Conservation (phyloP, 2,888 invertebrate genomes). For the Sarcophaga caerulescens region DNA sequence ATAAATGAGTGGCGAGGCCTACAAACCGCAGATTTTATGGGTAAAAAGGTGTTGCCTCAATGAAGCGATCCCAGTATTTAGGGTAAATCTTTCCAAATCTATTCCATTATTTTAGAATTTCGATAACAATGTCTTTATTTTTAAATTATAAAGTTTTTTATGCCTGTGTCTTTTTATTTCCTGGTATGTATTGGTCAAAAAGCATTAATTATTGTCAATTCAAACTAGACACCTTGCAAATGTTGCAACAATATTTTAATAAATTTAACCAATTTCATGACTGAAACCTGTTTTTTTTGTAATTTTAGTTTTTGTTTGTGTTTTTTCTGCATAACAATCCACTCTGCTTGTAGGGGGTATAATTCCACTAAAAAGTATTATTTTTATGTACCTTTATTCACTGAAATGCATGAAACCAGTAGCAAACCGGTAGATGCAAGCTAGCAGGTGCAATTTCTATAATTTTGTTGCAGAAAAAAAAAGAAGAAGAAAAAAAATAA, state of each 20-base stretch:
- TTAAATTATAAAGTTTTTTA: no score
- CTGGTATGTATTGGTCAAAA: neutral
- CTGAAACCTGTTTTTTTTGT: neutral
- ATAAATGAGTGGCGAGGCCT: no score
- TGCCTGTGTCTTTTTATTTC: no score
- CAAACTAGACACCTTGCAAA: neutral
- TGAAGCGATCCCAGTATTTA: no score
- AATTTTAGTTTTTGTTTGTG: no score
- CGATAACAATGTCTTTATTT: no score
- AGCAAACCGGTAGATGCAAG: constrained; percentile 16
- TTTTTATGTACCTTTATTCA: neutral
- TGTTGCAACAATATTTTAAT: neutral
- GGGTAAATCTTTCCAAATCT: no score
- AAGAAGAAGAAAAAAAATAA: neutral
- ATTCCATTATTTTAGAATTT: no score
- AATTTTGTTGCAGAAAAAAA: neutral
- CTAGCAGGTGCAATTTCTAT: constrained; percentile 42
- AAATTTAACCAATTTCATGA: neutral
- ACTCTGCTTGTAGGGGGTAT: neutral
- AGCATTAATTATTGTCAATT: neutral
- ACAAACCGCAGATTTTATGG: no score
- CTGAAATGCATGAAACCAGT: constrained; percentile 17
- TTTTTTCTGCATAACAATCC: neutral
- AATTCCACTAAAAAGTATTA: neutral
- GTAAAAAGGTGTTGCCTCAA: no score